Percentiles rank a stretch among this genome's conserved stretches.
These are phyloP conservation scores for Stenurella melanura DNA, from an alignment of 2,888 invertebrate genomes.

Conservation along the genomic window DNA sequence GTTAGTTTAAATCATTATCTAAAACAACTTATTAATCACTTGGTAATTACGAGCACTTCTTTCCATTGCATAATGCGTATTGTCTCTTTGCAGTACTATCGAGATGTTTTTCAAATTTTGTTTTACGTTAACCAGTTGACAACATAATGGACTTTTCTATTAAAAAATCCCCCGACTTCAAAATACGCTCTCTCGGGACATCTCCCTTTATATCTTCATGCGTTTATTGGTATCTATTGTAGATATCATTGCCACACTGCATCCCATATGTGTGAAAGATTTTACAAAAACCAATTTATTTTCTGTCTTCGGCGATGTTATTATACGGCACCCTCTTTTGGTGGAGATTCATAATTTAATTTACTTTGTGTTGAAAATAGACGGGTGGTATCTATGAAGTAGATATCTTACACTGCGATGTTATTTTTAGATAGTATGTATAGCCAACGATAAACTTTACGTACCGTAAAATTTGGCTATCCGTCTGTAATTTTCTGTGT, in stretches of 20 bases:
- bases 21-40: too few species aligned
- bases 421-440: conserved; percentile 5
- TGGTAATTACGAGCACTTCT: too few species aligned
- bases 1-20: too few species aligned
- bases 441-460: not conserved
- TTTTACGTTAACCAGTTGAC: not conserved
- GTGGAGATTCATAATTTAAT: conserved; percentile 16
- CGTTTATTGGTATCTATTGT: not conserved
- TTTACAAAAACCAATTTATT: conserved; percentile 27
- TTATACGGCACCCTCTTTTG: conserved; percentile 13
- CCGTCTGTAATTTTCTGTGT: too few species aligned
- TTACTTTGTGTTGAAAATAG: conserved; percentile 1
- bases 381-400: conserved; percentile 4
- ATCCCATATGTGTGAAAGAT: not conserved
- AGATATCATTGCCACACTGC: conserved; percentile 3
- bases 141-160: not conserved
- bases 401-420: not conserved
- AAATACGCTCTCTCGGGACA: not conserved
- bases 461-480: not conserved
- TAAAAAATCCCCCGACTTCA: not conserved
- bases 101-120: too few species aligned
- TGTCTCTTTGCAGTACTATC: too few species aligned
- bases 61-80: too few species aligned
- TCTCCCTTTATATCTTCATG: not conserved
- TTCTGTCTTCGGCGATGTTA: conserved; percentile 13